A percentile compares a stretch with the other conserved stretches of the same genome.
phyloP scores from a whole-genome alignment of 2,888 invertebrate genomes.

The Agrypnus murinus region DNA sequence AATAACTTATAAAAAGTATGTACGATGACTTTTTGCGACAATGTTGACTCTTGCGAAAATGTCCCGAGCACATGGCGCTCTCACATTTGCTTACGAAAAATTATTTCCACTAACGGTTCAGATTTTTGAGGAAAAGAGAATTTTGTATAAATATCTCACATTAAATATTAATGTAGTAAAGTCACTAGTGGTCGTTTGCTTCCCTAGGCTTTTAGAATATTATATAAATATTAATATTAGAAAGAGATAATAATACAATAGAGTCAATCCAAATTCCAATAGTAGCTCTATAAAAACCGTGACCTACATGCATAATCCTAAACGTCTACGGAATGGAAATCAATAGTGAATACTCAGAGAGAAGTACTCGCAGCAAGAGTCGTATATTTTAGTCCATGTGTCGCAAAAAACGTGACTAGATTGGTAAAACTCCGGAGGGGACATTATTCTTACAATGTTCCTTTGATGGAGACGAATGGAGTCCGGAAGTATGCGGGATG shows the following conservation, averaged over 20 bases:
- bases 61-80: constrained; percentile 9
- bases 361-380: constrained; percentile 32
- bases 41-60: constrained; percentile 9
- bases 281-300: constrained; percentile 28
- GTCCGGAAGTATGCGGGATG: constrained; percentile 42
- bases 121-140: not conserved
- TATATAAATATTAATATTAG: no score
- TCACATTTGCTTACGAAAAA: constrained; percentile 3
- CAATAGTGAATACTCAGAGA: constrained; percentile 43
- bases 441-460: constrained; percentile 54
- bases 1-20: constrained; percentile 35
- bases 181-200: no score
- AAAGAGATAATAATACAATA: no score
- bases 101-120: not conserved
- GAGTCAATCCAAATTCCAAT: not conserved
- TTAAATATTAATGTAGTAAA: not conserved
- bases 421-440: constrained; percentile 43
- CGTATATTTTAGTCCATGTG: constrained; percentile 53
- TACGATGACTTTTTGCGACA: constrained; percentile 26
- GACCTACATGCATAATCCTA: constrained; percentile 40
- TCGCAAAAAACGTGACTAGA: constrained; percentile 54
- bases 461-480: constrained; percentile 54
- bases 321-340: constrained; percentile 37
- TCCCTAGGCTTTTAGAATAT: no score
- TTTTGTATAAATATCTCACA: not conserved